Conservation (phyloP, 2,797 vertebrate species). For the Myotis daubentonii region DNA sequence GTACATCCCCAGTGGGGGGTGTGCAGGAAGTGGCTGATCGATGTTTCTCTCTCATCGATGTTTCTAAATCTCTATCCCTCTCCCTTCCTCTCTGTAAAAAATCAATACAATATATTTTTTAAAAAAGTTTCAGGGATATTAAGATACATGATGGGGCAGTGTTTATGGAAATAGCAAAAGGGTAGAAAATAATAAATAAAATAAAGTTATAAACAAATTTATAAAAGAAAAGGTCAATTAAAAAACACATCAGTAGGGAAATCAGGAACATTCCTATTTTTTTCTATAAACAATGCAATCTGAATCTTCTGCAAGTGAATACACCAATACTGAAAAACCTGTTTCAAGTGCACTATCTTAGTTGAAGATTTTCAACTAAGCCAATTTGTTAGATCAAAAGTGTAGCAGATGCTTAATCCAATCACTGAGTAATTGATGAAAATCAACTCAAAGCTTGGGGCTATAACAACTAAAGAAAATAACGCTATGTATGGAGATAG, state of each 20-base stretch:
- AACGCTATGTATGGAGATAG: neutral
- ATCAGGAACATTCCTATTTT: neutral
- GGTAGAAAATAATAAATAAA: constrained; percentile 7
- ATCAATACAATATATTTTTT: too few relatives aligned
- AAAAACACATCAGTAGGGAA: constrained; percentile 8
- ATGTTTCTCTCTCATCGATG: too few relatives aligned
- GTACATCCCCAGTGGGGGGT: too few relatives aligned
- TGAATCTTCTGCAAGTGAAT: constrained; percentile 1
- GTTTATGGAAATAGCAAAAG: neutral
- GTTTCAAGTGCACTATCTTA: neutral
- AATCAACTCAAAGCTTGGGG: neutral
- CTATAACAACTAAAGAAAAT: constrained; percentile 36
- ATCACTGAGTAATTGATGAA: constrained; percentile 36
- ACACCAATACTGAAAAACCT: neutral
- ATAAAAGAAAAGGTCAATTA: constrained; percentile 20
- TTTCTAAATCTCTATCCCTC: too few relatives aligned
- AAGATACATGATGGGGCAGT: neutral
- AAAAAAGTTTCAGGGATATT: neutral
- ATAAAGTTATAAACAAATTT: constrained; percentile 11
- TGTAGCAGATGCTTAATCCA: constrained; percentile 23
- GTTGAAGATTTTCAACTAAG: neutral
- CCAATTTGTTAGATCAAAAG: constrained; percentile 29
- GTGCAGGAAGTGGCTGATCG: too few relatives aligned
- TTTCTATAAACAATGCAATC: constrained; percentile 2
- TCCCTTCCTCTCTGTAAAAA: too few relatives aligned